These are phyloP conservation scores for Aplysina aerophoba DNA, from an alignment of 37 sponge, comb jelly and placozoan genomes.

Conservation along the genomic window DNA sequence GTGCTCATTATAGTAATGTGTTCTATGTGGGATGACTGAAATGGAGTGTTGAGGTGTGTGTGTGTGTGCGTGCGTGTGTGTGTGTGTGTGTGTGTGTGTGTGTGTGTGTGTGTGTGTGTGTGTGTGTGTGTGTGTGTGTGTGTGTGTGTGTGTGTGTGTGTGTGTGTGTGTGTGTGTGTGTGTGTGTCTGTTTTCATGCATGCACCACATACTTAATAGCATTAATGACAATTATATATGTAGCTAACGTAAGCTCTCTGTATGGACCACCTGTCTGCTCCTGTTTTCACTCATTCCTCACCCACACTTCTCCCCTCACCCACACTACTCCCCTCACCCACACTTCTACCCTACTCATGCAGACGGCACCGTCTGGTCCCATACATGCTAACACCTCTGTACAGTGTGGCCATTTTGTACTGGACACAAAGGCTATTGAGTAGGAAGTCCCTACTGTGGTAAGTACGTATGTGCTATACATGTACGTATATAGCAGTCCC, in stretches of 20 bases:
- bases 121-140: constrained; percentile 7
- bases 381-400: constrained; percentile 50
- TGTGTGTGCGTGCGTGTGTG: too few species aligned
- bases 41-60: background rate
- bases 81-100: too few species aligned
- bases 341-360: too few species aligned
- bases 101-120: background rate
- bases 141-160: constrained; percentile 34
- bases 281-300: too few species aligned
- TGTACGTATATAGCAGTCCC: background rate
- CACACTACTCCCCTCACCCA: too few species aligned
- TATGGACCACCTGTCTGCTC: too few species aligned
- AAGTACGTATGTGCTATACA: background rate
- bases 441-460: background rate
- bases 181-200: constrained; percentile 12
- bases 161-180: constrained; percentile 30
- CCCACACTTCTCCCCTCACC: too few species aligned
- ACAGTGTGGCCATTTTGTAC: constrained; percentile 14
- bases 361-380: background rate
- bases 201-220: too few species aligned
- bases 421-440: background rate
- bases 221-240: too few species aligned
- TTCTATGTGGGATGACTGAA: background rate
- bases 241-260: too few species aligned
- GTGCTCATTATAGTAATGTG: too few species aligned